Conservation (phyloP, 2,113 vertebrate species). For the Gopherus flavomarginatus region DNA sequence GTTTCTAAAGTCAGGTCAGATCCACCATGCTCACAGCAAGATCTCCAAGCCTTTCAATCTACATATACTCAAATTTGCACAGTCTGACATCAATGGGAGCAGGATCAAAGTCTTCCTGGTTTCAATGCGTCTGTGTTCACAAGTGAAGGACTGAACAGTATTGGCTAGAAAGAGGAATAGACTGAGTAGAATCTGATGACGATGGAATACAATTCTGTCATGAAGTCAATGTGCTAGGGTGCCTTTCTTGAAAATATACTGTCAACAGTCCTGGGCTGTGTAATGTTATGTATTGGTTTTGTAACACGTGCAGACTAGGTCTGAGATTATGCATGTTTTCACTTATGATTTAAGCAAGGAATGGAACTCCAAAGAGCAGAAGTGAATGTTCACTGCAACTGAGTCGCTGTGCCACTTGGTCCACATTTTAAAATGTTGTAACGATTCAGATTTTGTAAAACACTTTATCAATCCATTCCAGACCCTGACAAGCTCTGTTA, state of each 20-base stretch:
- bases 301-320: neutral
- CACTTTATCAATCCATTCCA: neutral
- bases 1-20: neutral
- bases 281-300: neutral
- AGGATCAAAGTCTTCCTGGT: neutral
- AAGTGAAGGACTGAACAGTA: neutral
- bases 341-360: neutral
- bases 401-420: neutral
- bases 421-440: neutral
- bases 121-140: neutral
- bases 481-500: accelerated
- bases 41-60: accelerated
- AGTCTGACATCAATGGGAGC: neutral
- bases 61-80: accelerated
- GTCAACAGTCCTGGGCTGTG: neutral
- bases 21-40: accelerated
- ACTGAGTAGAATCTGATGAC: neutral
- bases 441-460: neutral
- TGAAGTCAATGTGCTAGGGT: neutral
- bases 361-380: neutral
- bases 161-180: neutral
- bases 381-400: neutral
- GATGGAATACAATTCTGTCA: neutral
- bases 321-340: neutral
- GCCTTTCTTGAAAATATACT: neutral